A percentile compares a stretch with the other conserved stretches of the same genome.
Evolutionary conservation across 2,888 invertebrate species (phyloP).

Genomic region (Drosophila suboccidentalis): DNA sequence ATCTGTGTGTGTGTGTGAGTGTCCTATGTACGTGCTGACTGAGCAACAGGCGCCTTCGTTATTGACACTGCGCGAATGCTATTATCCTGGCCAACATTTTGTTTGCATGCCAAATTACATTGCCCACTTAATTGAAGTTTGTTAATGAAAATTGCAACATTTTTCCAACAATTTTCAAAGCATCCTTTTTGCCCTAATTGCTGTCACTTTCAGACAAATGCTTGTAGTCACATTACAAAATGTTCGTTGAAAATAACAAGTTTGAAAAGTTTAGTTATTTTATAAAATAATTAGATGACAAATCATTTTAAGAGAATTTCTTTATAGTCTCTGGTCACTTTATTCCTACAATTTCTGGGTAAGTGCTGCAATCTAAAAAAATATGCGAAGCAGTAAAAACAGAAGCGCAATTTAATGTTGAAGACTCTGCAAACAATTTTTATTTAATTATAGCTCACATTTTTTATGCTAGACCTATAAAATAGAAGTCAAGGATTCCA

Average conservation of each 20-base stretch:
- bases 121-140: constrained; percentile 75
- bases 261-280: neutral
- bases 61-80: constrained; percentile 64
- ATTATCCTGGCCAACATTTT: constrained; percentile 77
- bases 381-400: constrained; percentile 15
- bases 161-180: constrained; percentile 54
- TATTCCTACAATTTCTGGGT: constrained; percentile 13
- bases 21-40: constrained; percentile 55
- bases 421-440: constrained; percentile 1
- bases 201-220: constrained; percentile 1
- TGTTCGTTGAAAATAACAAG: constrained; percentile 3
- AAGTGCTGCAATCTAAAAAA: constrained; percentile 23
- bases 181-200: constrained; percentile 40
- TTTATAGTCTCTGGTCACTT: neutral
- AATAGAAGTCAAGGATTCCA: constrained; percentile 7
- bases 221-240: constrained; percentile 16
- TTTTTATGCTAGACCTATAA: neutral
- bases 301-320: constrained; percentile 21
- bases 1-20: constrained; percentile 7
- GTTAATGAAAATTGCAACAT: constrained; percentile 77
- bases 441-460: constrained; percentile 6
- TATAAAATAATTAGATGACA: constrained; percentile 20
- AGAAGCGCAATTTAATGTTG: constrained; percentile 15
- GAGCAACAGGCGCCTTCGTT: constrained; percentile 70
- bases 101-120: constrained; percentile 78